Conservation (phyloP, 2,797 vertebrate species). For the Scleropages formosus region DNA sequence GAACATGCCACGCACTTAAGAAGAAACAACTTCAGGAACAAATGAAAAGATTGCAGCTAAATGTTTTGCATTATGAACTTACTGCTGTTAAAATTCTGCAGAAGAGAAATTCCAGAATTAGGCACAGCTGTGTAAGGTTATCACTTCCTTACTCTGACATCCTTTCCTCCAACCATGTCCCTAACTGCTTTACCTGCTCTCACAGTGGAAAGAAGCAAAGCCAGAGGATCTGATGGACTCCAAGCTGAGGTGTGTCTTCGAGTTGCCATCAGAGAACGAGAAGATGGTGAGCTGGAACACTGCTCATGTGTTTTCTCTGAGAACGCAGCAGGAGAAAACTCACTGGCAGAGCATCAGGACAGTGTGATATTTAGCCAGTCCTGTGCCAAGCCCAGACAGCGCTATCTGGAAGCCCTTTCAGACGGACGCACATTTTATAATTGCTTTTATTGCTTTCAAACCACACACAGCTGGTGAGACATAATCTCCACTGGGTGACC, state of each 20-base stretch:
- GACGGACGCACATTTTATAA: slow-evolving; percentile 18
- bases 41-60: background rate
- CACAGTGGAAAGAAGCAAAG: slow-evolving; percentile 97
- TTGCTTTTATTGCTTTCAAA: slow-evolving; percentile 26
- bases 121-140: background rate
- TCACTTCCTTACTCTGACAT: too few relatives aligned
- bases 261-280: slow-evolving; percentile 91
- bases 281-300: slow-evolving; percentile 78
- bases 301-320: background rate
- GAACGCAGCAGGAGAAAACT: background rate
- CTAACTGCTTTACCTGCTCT: slow-evolving; percentile 22
- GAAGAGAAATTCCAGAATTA: background rate
- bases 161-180: background rate
- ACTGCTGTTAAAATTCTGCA: background rate
- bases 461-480: slow-evolving; percentile 24
- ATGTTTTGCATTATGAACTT: background rate
- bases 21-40: background rate
- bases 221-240: slow-evolving; percentile 98
- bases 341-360: background rate
- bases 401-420: slow-evolving; percentile 2
- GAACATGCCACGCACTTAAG: slow-evolving; percentile 19
- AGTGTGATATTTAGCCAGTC: background rate
- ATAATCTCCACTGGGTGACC: slow-evolving; percentile 20
- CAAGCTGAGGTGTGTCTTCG: slow-evolving; percentile 98
- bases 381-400: background rate